Evolutionary conservation across 2,888 invertebrate species (phyloP).

Genomic region (Isoperla grammatica): DNA sequence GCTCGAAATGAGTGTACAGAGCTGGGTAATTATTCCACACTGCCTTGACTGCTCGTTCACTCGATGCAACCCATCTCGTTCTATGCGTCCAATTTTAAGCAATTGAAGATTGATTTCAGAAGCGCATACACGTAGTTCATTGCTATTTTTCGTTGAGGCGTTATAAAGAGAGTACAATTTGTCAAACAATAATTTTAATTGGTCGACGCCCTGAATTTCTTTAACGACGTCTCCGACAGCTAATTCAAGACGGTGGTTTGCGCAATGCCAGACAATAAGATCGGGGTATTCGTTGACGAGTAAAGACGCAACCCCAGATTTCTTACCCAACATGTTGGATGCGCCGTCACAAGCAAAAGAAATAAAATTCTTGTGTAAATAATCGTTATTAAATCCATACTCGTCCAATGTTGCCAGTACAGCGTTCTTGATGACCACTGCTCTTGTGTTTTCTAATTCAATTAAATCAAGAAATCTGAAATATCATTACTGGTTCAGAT

Average conservation of each 20-base stretch:
- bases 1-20: constrained; percentile 7
- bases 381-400: constrained; percentile 19
- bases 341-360: constrained; percentile 20
- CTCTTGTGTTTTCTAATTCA: background rate
- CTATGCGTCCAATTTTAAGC: constrained; percentile 25
- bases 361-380: constrained; percentile 24
- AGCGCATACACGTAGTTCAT: constrained; percentile 22
- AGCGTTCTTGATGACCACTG: background rate
- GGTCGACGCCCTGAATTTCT: constrained; percentile 27
- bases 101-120: constrained; percentile 21
- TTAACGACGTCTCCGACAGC: constrained; percentile 24
- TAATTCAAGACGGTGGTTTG: constrained; percentile 25
- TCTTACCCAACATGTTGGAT: constrained; percentile 27
- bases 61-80: constrained; percentile 28
- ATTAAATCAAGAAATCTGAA: background rate
- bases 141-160: constrained; percentile 25
- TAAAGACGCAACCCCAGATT: constrained; percentile 26
- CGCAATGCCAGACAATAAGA: constrained; percentile 28
- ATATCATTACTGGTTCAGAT: background rate
- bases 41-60: constrained; percentile 23
- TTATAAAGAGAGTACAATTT: constrained; percentile 26
- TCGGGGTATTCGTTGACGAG: constrained; percentile 21
- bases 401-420: background rate
- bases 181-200: constrained; percentile 29
- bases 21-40: constrained; percentile 23